These are phyloP conservation scores for Achlya flavicornis DNA, from an alignment of 2,888 invertebrate genomes.

Conservation along the genomic window DNA sequence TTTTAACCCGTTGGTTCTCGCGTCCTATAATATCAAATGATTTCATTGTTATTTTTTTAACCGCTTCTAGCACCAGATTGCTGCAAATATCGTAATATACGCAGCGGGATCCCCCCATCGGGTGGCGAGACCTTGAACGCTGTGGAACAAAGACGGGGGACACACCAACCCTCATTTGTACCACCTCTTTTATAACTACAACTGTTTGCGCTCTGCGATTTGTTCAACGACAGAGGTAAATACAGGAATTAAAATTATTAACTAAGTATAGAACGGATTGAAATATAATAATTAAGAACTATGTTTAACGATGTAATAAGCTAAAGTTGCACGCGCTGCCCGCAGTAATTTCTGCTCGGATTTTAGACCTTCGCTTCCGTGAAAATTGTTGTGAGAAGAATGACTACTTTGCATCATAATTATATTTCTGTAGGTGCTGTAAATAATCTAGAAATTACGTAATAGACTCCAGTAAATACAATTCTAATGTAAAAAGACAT, in stretches of 20 bases:
- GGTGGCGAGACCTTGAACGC: slow-evolving; percentile 56
- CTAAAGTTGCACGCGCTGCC: too few species aligned
- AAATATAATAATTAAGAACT: not conserved
- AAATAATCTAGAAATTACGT: not conserved
- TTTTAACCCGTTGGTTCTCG: too few species aligned
- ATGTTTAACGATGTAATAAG: not conserved
- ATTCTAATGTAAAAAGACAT: not conserved
- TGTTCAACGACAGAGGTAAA: slow-evolving; percentile 24
- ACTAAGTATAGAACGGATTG: not conserved
- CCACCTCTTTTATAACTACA: slow-evolving; percentile 32
- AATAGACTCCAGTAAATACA: not conserved
- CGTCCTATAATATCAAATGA: too few species aligned
- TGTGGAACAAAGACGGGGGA: slow-evolving; percentile 55
- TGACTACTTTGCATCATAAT: too few species aligned
- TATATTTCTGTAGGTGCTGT: too few species aligned
- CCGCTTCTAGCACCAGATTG: slow-evolving; percentile 29
- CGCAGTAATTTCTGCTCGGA: not conserved
- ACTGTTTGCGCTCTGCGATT: slow-evolving; percentile 32
- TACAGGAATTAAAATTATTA: not conserved
- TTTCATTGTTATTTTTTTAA: too few species aligned
- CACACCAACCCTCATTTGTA: slow-evolving; percentile 33
- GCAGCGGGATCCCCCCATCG: slow-evolving; percentile 32
- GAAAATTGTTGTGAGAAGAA: too few species aligned
- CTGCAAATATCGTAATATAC: slow-evolving; percentile 36
- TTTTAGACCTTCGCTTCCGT: not conserved